A percentile compares a stretch with the other conserved stretches of the same genome.
phyloP scores from a whole-genome alignment of 2,888 invertebrate genomes.

The Watsonalla binaria region DNA sequence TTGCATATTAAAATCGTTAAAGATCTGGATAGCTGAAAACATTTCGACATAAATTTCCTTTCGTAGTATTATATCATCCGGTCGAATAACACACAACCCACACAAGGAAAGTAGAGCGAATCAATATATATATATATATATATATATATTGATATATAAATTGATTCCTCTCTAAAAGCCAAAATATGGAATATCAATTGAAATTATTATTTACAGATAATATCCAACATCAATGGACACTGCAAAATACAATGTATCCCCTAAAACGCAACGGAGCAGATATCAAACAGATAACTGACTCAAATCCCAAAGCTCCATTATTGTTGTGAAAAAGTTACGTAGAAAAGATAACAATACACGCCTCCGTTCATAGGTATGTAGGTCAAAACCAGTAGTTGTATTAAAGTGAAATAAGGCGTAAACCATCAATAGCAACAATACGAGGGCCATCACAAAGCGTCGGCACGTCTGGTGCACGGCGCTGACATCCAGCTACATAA shows the following conservation, averaged over 20 bases:
- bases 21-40: no score
- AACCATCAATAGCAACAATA: slow-evolving; percentile 52
- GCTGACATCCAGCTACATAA: slow-evolving; percentile 18
- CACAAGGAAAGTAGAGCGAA: no score
- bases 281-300: background rate
- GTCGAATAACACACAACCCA: no score
- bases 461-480: slow-evolving; percentile 27
- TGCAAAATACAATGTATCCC: background rate
- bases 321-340: background rate
- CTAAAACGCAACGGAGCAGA: background rate
- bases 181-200: no score
- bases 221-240: background rate
- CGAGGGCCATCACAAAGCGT: slow-evolving; percentile 41
- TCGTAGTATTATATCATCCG: no score
- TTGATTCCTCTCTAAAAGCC: no score
- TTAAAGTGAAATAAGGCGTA: slow-evolving; percentile 49
- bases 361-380: slow-evolving; percentile 16
- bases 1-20: no score
- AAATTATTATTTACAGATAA: background rate
- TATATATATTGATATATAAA: no score
- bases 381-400: slow-evolving; percentile 36
- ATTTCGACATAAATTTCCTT: no score
- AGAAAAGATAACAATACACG: slow-evolving; percentile 11
- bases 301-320: background rate
- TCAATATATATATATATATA: no score